Percentiles rank a stretch among this genome's conserved stretches.
phyloP scores from a whole-genome alignment of 2,113 vertebrate genomes.

The Equus quagga region DNA sequence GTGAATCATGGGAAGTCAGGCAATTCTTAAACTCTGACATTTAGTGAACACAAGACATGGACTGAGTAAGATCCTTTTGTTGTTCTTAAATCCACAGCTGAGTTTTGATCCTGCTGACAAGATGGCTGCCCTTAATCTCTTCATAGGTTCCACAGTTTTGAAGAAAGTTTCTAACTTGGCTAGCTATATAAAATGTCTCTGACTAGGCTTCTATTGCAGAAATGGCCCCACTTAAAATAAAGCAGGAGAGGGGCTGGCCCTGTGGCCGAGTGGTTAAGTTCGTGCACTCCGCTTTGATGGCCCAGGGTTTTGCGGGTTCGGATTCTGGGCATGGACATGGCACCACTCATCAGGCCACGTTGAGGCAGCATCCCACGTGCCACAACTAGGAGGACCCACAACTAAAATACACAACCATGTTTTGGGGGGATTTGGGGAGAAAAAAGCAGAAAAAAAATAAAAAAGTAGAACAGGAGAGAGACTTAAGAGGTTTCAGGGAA shows the following conservation, averaged over 20 bases:
- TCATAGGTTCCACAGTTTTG: neutral
- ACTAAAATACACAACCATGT: too few relatives aligned
- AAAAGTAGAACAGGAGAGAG: too few relatives aligned
- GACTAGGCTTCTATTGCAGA: neutral
- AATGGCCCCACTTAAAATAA: conserved; percentile 14
- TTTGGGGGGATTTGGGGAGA: too few relatives aligned
- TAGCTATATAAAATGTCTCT: neutral
- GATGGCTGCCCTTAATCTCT: conserved; percentile 52
- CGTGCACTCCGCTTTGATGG: too few relatives aligned
- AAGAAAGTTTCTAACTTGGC: conserved; percentile 56
- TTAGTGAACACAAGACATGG: conserved; percentile 67
- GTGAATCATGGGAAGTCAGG: conserved; percentile 51
- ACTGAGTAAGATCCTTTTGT: conserved; percentile 37
- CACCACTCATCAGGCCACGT: too few relatives aligned
- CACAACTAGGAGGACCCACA: too few relatives aligned
- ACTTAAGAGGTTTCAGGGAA: neutral
- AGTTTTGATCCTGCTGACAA: conserved; percentile 57
- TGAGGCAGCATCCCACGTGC: too few relatives aligned
- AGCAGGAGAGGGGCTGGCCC: neutral
- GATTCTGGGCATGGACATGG: too few relatives aligned
- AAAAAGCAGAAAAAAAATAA: too few relatives aligned
- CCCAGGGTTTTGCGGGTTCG: too few relatives aligned
- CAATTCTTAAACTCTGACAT: conserved; percentile 63
- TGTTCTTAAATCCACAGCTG: conserved; percentile 58
- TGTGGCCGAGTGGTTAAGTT: too few relatives aligned